phyloP scores from a whole-genome alignment of 2,113 vertebrate genomes.

The Artemisiospiza belli region DNA sequence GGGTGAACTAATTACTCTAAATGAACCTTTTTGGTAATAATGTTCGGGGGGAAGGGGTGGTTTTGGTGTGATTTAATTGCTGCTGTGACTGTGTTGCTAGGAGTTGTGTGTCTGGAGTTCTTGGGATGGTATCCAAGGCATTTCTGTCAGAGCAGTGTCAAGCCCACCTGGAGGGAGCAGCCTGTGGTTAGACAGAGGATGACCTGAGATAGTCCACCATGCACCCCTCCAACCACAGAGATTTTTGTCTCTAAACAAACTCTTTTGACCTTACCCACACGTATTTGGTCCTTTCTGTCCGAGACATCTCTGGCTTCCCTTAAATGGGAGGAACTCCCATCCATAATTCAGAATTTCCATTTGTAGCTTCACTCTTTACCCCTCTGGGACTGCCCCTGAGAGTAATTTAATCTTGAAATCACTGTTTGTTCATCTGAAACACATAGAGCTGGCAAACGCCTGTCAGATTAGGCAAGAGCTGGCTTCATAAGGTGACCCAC shows the following conservation, averaged over 20 bases:
- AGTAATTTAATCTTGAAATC: constrained; percentile 19
- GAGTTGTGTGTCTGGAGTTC: background rate
- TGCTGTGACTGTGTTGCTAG: background rate
- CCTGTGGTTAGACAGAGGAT: background rate
- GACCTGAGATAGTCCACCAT: background rate
- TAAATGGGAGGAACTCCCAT: background rate
- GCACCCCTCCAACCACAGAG: background rate
- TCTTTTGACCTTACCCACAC: background rate
- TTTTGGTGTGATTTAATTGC: constrained; percentile 2
- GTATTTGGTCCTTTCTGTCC: background rate
- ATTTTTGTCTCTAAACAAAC: background rate
- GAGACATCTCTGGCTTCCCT: background rate
- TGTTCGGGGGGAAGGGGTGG: background rate
- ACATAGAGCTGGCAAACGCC: background rate
- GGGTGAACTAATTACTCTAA: constrained; percentile 48
- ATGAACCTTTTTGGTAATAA: constrained; percentile 19
- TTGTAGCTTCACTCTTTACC: background rate
- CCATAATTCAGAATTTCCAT: background rate
- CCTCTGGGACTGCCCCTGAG: background rate
- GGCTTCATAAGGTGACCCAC: background rate
- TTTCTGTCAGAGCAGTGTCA: background rate
- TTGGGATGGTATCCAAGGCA: background rate
- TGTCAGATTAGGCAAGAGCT: background rate
- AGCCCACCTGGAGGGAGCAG: background rate
- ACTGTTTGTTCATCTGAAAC: constrained; percentile 1